These are phyloP conservation scores for Ligdia adustata DNA, from an alignment of 2,888 invertebrate genomes.

Conservation along the genomic window DNA sequence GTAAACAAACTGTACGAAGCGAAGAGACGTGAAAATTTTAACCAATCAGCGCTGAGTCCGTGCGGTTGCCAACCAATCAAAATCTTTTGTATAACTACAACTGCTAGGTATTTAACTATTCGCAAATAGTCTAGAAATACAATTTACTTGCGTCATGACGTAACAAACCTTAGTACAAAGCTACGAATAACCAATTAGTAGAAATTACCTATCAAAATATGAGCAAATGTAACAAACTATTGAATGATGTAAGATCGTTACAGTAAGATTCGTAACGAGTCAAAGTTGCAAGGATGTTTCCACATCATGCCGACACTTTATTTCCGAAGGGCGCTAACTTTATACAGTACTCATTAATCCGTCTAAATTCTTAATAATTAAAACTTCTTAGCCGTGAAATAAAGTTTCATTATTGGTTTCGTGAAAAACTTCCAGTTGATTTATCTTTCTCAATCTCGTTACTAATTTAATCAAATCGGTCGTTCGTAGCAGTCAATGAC, in stretches of 20 bases:
- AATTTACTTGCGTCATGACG: no score
- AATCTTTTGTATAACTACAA: background rate
- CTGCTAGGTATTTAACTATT: no score
- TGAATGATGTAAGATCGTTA: slow-evolving; percentile 1
- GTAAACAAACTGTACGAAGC: slow-evolving; percentile 4
- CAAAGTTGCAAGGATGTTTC: slow-evolving; percentile 9
- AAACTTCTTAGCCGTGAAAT: no score
- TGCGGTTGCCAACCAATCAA: background rate
- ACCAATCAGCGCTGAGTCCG: background rate
- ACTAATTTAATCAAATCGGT: no score
- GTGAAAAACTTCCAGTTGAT: no score
- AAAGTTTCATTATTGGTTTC: no score
- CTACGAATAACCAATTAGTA: background rate
- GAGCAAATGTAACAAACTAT: background rate
- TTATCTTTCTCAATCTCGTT: no score
- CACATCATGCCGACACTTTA: slow-evolving; percentile 2
- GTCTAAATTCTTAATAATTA: no score
- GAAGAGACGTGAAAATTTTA: background rate
- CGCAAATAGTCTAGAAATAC: no score
- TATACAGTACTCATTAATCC: no score
- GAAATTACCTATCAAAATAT: background rate
- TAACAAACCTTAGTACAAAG: background rate
- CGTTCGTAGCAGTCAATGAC: no score
- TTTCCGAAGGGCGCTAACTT: slow-evolving; percentile 1
- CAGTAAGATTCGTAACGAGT: slow-evolving; percentile 1